Evolutionary conservation across 2,888 invertebrate species (phyloP), one percentile per base, ranked within the genome.

Genomic region (Leucozona laternaria): DNA sequence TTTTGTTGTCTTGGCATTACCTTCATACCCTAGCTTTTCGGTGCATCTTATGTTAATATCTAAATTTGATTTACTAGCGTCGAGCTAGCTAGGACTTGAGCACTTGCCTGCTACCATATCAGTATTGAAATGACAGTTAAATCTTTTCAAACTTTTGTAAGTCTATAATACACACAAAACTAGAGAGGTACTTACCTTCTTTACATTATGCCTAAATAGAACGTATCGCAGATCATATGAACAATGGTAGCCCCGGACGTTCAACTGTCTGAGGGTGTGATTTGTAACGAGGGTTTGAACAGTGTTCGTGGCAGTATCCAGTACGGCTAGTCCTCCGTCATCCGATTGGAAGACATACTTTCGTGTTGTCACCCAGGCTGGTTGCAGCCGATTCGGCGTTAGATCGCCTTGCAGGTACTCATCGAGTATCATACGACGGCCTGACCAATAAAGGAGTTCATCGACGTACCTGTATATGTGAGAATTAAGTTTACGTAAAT

Each of bases 391-490:
- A 89, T 95, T 94, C 79, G 95, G 95, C 81, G 95, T 95, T 90
- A 96, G 93, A 91, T 96, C 96, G 88, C 96, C 97, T 92, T 96
- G 96, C 89, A 97, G 94, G 92, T 96, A 96, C 93, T 97, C 96
- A 93, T 97, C 96, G 89, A 97, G 94, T 88, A 96, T 96, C 95
- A 97, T 96, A 89, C 97, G 95, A 89, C 96, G 95, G 84, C 97
- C 97, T 90, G 96, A 97, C 97, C 97, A 97, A 93, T 97, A 97
- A 88, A 97, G 94, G 89, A 97, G 94, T 93, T 97, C 97, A 94
- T 97, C 97, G 92, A 97, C 97, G 94, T 97, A 97, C 91, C 95
- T 53, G 53, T 11, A n/a, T n/a, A n/a, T 20, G 11, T 17, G 10
- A 17, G 2, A 45, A 43, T 17, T 2, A 2, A 43, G 8, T 8